Conservation (phyloP, 2,797 vertebrate species). For the Iguana delicatissima region DNA sequence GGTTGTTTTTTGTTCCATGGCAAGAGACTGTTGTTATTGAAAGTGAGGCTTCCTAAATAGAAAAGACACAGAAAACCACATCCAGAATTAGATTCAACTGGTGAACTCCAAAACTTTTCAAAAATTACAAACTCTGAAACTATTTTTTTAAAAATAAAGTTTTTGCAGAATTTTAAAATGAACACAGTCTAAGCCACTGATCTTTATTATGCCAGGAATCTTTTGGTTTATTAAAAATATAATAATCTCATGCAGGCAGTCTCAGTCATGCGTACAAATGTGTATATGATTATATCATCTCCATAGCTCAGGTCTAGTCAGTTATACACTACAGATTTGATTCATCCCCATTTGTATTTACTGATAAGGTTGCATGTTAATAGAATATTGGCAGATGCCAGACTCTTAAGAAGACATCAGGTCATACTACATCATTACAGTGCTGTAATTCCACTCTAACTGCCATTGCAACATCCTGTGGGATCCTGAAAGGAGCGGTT, state of each 20-base stretch:
- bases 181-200: background rate
- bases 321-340: background rate
- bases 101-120: background rate
- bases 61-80: background rate
- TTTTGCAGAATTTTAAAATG: background rate
- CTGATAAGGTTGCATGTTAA: background rate
- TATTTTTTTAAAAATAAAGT: background rate
- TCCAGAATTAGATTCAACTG: background rate
- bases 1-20: background rate
- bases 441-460: no score
- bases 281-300: background rate
- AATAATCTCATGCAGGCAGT: background rate
- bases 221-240: conserved; percentile 4
- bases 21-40: background rate
- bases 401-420: no score
- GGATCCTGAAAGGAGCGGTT: no score
- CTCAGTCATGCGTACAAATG: background rate
- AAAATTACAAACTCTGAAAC: no score
- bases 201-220: background rate
- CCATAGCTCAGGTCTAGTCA: background rate
- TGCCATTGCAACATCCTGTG: no score
- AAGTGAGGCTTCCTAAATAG: background rate
- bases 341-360: background rate
- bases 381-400: background rate
- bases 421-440: no score